Percentiles rank a stretch among this genome's conserved stretches.
Conservation (phyloP, 2,888 invertebrate species). For the Eupithecia subfuscata region DNA sequence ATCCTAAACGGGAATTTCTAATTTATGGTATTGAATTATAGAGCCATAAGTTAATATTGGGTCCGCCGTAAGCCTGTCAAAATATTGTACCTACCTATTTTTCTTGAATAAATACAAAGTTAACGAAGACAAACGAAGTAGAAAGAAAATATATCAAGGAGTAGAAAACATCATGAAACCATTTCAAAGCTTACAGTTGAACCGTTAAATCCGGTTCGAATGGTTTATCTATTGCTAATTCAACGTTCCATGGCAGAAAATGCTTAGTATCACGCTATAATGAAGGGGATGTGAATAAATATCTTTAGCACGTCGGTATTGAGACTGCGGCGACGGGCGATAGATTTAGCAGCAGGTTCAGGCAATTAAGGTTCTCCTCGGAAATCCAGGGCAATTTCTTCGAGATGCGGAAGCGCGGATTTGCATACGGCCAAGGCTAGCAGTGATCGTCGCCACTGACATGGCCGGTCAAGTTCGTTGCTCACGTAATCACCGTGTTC, state of each 20-base stretch:
- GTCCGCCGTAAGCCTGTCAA: background rate
- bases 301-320: constrained; percentile 31
- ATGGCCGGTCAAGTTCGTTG: constrained; percentile 43
- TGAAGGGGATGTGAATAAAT: constrained; percentile 32
- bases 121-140: background rate
- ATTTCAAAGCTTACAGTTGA: constrained; percentile 8
- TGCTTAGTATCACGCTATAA: constrained; percentile 29
- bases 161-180: constrained; percentile 9
- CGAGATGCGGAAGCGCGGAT: constrained; percentile 59
- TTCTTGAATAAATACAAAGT: background rate
- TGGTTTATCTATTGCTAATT: constrained; percentile 17
- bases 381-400: constrained; percentile 70
- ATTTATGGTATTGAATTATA: background rate
- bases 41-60: background rate
- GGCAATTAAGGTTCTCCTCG: constrained; percentile 69
- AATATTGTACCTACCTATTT: background rate
- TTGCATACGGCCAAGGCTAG: constrained; percentile 43
- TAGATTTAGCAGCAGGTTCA: constrained; percentile 55
- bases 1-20: background rate
- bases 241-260: constrained; percentile 22
- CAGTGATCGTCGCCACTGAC: constrained; percentile 41
- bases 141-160: background rate
- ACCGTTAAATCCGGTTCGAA: constrained; percentile 8
- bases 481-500: constrained; percentile 33
- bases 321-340: constrained; percentile 31